Base-by-base conservation (phyloP, 2,113 vertebrate genomes). In the Coreoperca whiteheadi region DNA sequence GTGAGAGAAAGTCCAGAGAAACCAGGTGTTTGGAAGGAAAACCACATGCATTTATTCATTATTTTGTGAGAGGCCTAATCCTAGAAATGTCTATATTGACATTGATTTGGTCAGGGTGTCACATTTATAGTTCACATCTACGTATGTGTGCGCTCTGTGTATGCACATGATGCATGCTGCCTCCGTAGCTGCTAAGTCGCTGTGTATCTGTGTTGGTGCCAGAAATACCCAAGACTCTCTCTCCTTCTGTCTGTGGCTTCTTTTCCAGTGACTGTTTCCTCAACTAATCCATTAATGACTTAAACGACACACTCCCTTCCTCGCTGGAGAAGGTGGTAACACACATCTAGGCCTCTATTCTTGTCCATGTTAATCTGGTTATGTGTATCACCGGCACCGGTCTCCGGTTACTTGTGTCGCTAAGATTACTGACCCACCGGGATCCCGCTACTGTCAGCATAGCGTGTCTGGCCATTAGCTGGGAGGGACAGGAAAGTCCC, bases 281-380 rank as follows among this genome's bases (percentile, higher is more conserved):
- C 77, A 20, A 15, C 77, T 90, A 91, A 93, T 91, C 88, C 87
- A 88, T 84, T 79, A 88, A 92, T 85, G 79, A 86, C 81, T 74
- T 71, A 63, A 79, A 81, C 81, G 80, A 83, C 83, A 83, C 14
- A 69, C 25, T 48, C 23, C 16, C 74, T 63, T 72, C 69, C 83
- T 23, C 6, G 9, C 71, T 77, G 61, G 61, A 71, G 51, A 74
- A 79, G 69, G 74, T 66, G 76, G 51, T 81, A 80, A 77, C 86
- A 75, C 64, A 37, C 74, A 77, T 88, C 65, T 66, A 18, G 41
- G 82, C 73, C 79, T 71, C 87, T 93, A 91, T 89, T 91, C 84
- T 84, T 56, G 86, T 91, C 83, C 74, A 41, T 15, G 79, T 73
- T 93, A 92, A 93, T 89, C 90, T 91, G 88, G 79, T 94, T 94